These are phyloP conservation scores for Porites lobata DNA, from an alignment of 92 coral and sea anemone species.

Conservation along the genomic window DNA sequence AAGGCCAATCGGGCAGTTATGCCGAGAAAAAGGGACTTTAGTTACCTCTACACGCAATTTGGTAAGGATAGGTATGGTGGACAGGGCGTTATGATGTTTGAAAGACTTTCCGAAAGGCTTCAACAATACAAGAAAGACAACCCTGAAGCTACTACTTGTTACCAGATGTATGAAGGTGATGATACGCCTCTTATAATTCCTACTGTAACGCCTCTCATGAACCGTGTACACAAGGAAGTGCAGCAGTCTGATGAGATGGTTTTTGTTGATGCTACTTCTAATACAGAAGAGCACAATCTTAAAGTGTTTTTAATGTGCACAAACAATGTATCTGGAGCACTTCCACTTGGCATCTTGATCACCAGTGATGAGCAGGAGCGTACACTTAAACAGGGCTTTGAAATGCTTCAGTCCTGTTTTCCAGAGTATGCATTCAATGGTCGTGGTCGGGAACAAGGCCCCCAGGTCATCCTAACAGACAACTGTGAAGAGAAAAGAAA, in stretches of 20 bases:
- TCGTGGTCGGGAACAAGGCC: slow-evolving; percentile 64
- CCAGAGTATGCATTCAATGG: slow-evolving; percentile 59
- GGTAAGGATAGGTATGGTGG: slow-evolving; percentile 73
- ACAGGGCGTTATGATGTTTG: slow-evolving; percentile 47
- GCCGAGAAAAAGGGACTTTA: slow-evolving; percentile 77
- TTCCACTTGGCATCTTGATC: slow-evolving; percentile 63
- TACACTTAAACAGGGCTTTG: slow-evolving; percentile 64
- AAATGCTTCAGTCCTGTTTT: slow-evolving; percentile 49
- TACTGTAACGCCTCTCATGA: slow-evolving; percentile 67
- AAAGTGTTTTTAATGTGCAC: slow-evolving; percentile 68
- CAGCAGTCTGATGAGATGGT: slow-evolving; percentile 66
- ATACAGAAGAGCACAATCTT: slow-evolving; percentile 64
- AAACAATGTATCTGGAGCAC: slow-evolving; percentile 56
- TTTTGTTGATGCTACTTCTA: slow-evolving; percentile 67
- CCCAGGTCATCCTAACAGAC: slow-evolving; percentile 54
- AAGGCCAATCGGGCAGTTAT: slow-evolving; percentile 71
- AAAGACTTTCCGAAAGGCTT: slow-evolving; percentile 56
- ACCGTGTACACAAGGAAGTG: slow-evolving; percentile 60
- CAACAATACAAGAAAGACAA: slow-evolving; percentile 43
- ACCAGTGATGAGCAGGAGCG: slow-evolving; percentile 68
- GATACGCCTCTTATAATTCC: slow-evolving; percentile 61
- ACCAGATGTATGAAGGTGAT: slow-evolving; percentile 76
- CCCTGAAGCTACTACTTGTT: slow-evolving; percentile 69
- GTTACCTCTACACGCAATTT: slow-evolving; percentile 63
- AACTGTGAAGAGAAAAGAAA: slow-evolving; percentile 68